These are phyloP conservation scores for Ctena decussata DNA, from an alignment of 2,888 invertebrate species.

Conservation along the genomic window DNA sequence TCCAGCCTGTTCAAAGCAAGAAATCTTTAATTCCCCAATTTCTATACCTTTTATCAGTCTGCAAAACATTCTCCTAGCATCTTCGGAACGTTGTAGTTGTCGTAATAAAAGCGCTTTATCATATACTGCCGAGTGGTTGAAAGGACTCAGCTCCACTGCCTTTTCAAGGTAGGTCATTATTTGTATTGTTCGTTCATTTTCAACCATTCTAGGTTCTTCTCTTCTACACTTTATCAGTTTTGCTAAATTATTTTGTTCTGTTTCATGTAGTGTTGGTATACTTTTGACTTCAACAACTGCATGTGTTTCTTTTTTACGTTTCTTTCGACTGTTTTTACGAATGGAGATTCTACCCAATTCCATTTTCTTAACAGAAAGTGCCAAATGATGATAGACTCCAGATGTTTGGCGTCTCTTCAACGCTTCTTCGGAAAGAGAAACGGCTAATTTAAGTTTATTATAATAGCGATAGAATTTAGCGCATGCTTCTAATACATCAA, in stretches of 20 bases:
- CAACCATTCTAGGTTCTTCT: not conserved
- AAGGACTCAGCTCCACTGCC: not conserved
- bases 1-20: not conserved
- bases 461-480: not conserved
- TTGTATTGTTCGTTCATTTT: not conserved
- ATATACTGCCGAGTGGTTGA: not conserved
- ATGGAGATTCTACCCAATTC: not conserved
- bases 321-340: not conserved
- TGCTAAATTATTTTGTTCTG: not conserved
- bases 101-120: not conserved
- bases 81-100: not conserved
- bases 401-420: not conserved
- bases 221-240: not conserved
- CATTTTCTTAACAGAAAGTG: not conserved
- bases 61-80: not conserved
- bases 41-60: not conserved
- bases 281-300: no score
- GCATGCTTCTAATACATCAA: not conserved
- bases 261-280: not conserved
- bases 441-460: not conserved
- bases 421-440: not conserved
- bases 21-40: not conserved
- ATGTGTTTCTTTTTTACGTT: not conserved
- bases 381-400: not conserved
- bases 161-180: not conserved